phyloP scores from a whole-genome alignment of 2,888 invertebrate genomes.

The Blastobasis adustella region DNA sequence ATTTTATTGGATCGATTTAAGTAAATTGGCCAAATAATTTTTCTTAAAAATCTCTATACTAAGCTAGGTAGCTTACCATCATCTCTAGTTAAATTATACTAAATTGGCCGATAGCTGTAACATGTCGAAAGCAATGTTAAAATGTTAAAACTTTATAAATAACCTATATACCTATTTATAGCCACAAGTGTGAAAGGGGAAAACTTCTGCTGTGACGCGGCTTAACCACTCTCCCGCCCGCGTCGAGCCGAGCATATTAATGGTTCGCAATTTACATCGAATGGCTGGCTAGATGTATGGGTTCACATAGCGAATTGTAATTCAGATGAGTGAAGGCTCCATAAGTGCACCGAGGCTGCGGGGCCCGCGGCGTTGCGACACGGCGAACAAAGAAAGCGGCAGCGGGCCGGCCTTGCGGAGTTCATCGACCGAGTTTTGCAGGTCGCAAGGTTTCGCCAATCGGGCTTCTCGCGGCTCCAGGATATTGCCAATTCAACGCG shows the following conservation, averaged over 20 bases:
- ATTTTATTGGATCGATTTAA: no score
- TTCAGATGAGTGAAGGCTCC: conserved; percentile 64
- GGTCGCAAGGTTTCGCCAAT: conserved; percentile 74
- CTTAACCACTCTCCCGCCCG: no score
- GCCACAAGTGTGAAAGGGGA: no score
- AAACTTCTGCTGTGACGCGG: no score
- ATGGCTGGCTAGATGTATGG: neutral
- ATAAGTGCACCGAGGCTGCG: conserved; percentile 62
- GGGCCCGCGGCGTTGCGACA: conserved; percentile 58
- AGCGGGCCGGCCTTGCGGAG: conserved; percentile 63
- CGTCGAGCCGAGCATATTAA: neutral
- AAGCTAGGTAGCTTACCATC: no score
- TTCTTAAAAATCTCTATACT: no score
- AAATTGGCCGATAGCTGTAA: no score
- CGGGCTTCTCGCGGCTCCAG: conserved; percentile 70
- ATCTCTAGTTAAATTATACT: no score
- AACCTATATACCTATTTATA: no score
- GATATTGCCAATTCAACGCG: conserved; percentile 72
- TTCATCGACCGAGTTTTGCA: conserved; percentile 72
- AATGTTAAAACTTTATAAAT: no score
- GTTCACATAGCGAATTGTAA: conserved; percentile 26
- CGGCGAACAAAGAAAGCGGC: conserved; percentile 70
- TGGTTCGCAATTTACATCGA: neutral
- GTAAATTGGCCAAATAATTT: no score
- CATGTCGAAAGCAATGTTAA: no score